Conservation (phyloP, 1,140 invertebrate species). For the Drosophila triauraria region DNA sequence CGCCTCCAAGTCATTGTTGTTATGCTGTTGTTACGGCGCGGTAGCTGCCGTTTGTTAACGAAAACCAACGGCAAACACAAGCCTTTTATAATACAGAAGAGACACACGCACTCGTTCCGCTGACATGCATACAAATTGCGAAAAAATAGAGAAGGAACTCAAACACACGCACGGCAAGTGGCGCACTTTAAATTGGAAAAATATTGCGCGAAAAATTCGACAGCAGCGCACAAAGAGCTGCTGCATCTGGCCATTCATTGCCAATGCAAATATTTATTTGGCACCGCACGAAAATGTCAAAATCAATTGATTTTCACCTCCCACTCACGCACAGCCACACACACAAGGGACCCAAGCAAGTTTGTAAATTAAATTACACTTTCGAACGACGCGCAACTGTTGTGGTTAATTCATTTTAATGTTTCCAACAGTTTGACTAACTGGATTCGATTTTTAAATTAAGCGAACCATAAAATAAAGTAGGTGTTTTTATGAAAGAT, state of each 20-base stretch:
- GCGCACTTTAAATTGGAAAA: slow-evolving; percentile 60
- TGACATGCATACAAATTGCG: slow-evolving; percentile 37
- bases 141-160: not conserved
- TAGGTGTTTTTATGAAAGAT: not conserved
- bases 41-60: slow-evolving; percentile 48
- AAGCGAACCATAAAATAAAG: not conserved
- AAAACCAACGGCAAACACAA: slow-evolving; percentile 29
- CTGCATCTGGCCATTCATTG: slow-evolving; percentile 9
- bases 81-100: slow-evolving; percentile 37
- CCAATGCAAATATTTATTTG: slow-evolving; percentile 68
- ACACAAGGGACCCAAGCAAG: not conserved
- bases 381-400: not conserved
- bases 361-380: slow-evolving; percentile 23
- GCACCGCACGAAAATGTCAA: slow-evolving; percentile 44
- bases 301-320: slow-evolving; percentile 38
- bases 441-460: slow-evolving; percentile 1
- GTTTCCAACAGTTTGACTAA: not conserved
- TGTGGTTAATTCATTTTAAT: slow-evolving; percentile 15
- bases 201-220: slow-evolving; percentile 44
- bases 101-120: slow-evolving; percentile 15
- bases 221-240: slow-evolving; percentile 11
- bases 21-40: slow-evolving; percentile 12
- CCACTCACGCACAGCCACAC: not conserved
- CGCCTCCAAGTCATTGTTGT: slow-evolving; percentile 25
- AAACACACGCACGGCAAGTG: slow-evolving; percentile 25